Percentiles rank a stretch among this genome's conserved stretches.
Evolutionary conservation across 2,113 vertebrate species (phyloP).

Genomic region (Pavo muticus): DNA sequence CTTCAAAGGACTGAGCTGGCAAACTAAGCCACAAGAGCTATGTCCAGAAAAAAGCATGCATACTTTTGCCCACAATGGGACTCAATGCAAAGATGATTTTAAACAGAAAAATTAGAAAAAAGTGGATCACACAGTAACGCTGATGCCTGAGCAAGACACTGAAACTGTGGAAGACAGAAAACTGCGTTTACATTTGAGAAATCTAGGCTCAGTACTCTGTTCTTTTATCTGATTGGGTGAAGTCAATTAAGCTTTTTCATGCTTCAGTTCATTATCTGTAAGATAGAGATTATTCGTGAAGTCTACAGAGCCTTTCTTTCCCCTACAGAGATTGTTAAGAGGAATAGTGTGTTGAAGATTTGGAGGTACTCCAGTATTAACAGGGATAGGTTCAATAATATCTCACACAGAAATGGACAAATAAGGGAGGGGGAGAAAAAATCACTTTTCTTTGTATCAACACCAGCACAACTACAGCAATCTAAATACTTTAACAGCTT

Average conservation of each 20-base stretch:
- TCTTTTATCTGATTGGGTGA: neutral
- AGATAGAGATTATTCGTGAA: neutral
- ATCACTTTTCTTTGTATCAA: neutral
- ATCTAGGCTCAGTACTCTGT: neutral
- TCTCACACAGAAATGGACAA: neutral
- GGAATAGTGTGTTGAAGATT: slow-evolving; percentile 4
- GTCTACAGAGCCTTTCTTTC: neutral
- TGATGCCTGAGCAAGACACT: neutral
- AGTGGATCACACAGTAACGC: neutral
- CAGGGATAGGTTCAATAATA: neutral
- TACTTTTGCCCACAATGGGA: neutral
- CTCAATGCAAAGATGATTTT: neutral
- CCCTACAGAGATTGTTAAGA: neutral
- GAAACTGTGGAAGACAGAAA: neutral
- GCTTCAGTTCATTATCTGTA: slow-evolving; percentile 17
- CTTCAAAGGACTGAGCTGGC: neutral
- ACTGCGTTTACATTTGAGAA: neutral
- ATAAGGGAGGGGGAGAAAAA: no score
- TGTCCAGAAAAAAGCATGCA: neutral
- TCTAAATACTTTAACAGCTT: neutral
- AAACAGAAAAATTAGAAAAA: neutral
- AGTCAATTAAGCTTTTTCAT: slow-evolving; percentile 28
- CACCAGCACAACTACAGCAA: neutral
- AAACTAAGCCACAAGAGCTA: neutral
- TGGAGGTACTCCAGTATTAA: neutral